phyloP scores from a whole-genome alignment of 2,888 invertebrate genomes.

The Eristalis arbustorum region DNA sequence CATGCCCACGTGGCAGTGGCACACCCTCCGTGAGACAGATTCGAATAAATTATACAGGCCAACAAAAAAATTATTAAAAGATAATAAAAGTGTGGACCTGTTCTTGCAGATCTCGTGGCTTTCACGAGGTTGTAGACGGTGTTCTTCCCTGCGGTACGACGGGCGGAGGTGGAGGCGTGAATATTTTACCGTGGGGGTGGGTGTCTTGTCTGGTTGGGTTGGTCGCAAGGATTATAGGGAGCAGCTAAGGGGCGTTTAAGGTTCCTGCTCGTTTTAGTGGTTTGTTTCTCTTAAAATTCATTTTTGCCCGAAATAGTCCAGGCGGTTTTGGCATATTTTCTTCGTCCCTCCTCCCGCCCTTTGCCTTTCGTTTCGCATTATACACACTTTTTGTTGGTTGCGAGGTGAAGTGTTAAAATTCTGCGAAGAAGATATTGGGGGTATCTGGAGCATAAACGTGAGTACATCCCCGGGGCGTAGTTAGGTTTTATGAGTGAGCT shows the following conservation, averaged over 20 bases:
- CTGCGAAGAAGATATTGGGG: neutral
- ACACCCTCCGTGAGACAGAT: neutral
- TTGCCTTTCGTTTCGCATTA: neutral
- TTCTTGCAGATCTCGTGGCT: slow-evolving; percentile 8
- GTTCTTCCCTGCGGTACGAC: neutral
- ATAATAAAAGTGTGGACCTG: slow-evolving; percentile 52
- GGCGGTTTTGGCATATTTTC: neutral
- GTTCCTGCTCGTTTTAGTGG: slow-evolving; percentile 15
- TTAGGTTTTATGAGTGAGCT: slow-evolving; percentile 17
- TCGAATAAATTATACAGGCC: slow-evolving; percentile 42
- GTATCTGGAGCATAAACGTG: slow-evolving; percentile 2
- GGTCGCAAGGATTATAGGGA: slow-evolving; percentile 9
- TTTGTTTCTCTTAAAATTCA: slow-evolving; percentile 15
- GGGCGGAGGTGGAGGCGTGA: neutral
- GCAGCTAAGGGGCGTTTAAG: slow-evolving; percentile 8
- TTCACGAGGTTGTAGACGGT: neutral
- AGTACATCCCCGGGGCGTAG: slow-evolving; percentile 11
- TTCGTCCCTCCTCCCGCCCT: neutral
- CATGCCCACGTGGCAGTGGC: neutral
- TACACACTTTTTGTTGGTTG: neutral
- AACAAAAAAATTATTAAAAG: slow-evolving; percentile 30
- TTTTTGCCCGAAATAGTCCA: slow-evolving; percentile 2
- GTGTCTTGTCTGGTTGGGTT: neutral
- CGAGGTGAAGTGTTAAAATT: slow-evolving; percentile 26
- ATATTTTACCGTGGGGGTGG: slow-evolving; percentile 2